phyloP scores from a whole-genome alignment of 2,888 invertebrate genomes.

The Rhopalosiphum nymphaeae region DNA sequence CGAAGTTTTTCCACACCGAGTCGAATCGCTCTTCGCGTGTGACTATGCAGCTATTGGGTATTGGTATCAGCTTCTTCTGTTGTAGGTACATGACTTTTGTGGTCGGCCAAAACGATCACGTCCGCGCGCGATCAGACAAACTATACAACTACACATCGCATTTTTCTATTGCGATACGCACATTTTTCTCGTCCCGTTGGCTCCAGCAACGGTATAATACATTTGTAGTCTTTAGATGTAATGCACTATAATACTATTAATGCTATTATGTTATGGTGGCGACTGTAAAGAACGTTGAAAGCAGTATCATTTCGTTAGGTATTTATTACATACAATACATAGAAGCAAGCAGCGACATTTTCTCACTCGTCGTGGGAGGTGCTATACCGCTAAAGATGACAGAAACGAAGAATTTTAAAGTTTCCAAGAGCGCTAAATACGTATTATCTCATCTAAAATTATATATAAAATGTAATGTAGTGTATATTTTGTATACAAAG shows the following conservation, averaged over 20 bases:
- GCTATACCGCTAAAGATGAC: neutral
- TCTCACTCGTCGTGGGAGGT: constrained; percentile 40
- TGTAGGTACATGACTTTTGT: constrained; percentile 7
- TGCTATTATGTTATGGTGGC: neutral
- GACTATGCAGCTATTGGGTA: neutral
- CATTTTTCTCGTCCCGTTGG: neutral
- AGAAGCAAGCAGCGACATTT: neutral
- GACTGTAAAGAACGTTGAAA: neutral
- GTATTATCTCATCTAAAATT: neutral
- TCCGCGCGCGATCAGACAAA: neutral
- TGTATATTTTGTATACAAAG: constrained; percentile 19
- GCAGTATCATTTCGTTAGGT: neutral
- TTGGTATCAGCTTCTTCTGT: neutral
- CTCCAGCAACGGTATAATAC: neutral
- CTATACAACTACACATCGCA: neutral
- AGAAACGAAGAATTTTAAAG: constrained; percentile 46
- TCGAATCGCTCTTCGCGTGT: constrained; percentile 7
- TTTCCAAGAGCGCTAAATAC: constrained; percentile 13
- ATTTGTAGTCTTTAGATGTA: constrained; percentile 1
- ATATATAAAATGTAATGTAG: too few species aligned
- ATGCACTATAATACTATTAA: neutral
- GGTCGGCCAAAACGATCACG: neutral
- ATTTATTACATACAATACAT: neutral
- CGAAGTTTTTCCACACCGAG: constrained; percentile 11
- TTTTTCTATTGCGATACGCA: neutral